Evolutionary conservation across 1,140 invertebrate species (phyloP).

Genomic region (Aphis craccivora): DNA sequence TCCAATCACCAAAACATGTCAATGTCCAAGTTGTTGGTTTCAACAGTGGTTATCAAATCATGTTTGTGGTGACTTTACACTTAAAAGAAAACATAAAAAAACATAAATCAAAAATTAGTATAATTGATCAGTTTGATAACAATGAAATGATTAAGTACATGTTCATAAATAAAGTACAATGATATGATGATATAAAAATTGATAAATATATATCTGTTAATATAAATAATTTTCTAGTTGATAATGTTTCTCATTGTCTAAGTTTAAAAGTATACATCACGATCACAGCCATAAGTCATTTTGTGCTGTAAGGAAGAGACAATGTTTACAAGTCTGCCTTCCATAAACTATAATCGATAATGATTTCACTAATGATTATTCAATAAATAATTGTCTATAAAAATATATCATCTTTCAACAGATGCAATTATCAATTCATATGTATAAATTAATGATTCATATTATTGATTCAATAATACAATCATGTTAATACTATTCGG

Average conservation of each 20-base stretch:
- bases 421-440: neutral
- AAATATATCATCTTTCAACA: neutral
- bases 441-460: neutral
- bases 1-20: neutral
- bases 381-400: conserved; percentile 27
- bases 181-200: conserved; percentile 37
- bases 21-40: neutral
- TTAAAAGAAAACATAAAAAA: conserved; percentile 22
- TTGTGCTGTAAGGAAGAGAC: conserved; percentile 9
- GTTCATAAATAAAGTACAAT: conserved; percentile 51
- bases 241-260: neutral
- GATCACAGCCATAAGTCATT: conserved; percentile 27
- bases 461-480: conserved; percentile 32
- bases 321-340: conserved; percentile 12
- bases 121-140: conserved; percentile 32
- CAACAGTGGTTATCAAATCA: neutral
- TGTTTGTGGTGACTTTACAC: neutral
- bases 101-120: conserved; percentile 16
- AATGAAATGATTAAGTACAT: conserved; percentile 48
- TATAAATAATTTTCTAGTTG: neutral
- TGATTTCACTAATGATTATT: neutral
- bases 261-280: neutral
- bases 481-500: neutral
- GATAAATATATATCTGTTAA: neutral
- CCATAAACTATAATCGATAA: neutral